Base-by-base conservation (phyloP, 2,113 vertebrate genomes). In the Pantherophis guttatus region DNA sequence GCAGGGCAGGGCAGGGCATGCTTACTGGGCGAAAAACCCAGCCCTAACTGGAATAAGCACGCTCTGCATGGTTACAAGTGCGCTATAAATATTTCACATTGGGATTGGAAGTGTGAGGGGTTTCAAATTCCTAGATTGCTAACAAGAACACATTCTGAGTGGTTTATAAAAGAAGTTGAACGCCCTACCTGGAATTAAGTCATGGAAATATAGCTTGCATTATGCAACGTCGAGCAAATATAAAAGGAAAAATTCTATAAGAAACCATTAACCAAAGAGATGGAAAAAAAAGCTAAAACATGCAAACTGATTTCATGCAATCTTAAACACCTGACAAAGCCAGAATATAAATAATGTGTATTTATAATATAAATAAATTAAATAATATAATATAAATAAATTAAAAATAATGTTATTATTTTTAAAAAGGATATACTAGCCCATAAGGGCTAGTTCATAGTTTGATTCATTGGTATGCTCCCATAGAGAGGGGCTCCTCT, bases 311-410 rank as follows among this genome's bases (percentile, higher is more conserved):
- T 94, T 54, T 0, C 8, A 93, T 94, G 1, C 1, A 85, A 90
- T 26, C 0, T 93, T 91, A 10, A 91, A 8, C 93, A 81, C 87
- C n/a, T 87, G 12, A 0, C 8, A 24, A 95, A 91, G 94, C 52
- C 0, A 54, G 55, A 95, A 52, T 94, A 93, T 94, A 90, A 5
- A 19, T 93, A 24, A 92, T 86, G 23, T 19, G 12, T 17, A 26
- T 86, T 24, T 1, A n/a, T n/a, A n/a, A n/a, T n/a, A n/a, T n/a
- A n/a, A n/a, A n/a, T n/a, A n/a, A n/a, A n/a, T n/a, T n/a, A n/a
- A n/a, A n/a, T n/a, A n/a, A n/a, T n/a, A n/a, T n/a, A n/a, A n/a
- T n/a, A n/a, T n/a, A n/a, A n/a, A n/a, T n/a, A n/a, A n/a, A n/a
- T n/a, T n/a, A n/a, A n/a, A n/a, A n/a, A n/a, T n/a, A n/a, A n/a